Base-by-base conservation (phyloP, 2,113 vertebrate genomes). In the Himantopus leucocephalus region DNA sequence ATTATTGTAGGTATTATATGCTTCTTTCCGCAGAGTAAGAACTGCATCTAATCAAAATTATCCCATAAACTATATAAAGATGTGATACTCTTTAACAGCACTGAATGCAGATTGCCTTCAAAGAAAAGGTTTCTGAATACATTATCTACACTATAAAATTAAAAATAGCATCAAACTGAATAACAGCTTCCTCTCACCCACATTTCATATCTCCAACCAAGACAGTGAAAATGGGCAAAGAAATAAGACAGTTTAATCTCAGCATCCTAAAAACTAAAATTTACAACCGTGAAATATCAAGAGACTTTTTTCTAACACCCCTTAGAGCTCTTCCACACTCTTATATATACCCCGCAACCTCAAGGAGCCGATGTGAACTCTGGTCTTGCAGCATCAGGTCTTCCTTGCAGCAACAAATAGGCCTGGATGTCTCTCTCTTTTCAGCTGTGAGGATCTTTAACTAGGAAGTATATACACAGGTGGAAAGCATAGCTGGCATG, bases 141-240 rank as follows among this genome's bases (percentile, higher is more conserved):
- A 77, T 92, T 85, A 91, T 53, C 68, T 84, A 59, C 73, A 78
- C 35, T 84, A 67, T 45, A 14, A 85, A 79, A 92, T 92, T 78
- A 95, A 96, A 97, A 95, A 75, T 68, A 94, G 21, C 76, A 72
- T 56, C 59, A 66, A 68, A 53, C 53, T 88, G 72, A 67, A 55
- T 86, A 95, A 43, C 43, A 81, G 45, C 43, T 93, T 97, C n/a
- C 62, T 83, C 70, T 94, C 85, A 95, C 29, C 70, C 66, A 75
- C 48, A 39, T 85, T 74, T 90, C 58, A 5, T 53, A 41, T 80
- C 41, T 80, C 79, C 60, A 90, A 88, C 14, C 30, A 90, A 76
- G 78, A 63, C 34, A 67, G 27, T 88, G 88, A 91, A 92, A 94
- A 62, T 8, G 3, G 34, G 64, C 26, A 64, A 76, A 73, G 60